Conservation (phyloP, 2,888 invertebrate species). For the Sarcophaga carnaria region DNA sequence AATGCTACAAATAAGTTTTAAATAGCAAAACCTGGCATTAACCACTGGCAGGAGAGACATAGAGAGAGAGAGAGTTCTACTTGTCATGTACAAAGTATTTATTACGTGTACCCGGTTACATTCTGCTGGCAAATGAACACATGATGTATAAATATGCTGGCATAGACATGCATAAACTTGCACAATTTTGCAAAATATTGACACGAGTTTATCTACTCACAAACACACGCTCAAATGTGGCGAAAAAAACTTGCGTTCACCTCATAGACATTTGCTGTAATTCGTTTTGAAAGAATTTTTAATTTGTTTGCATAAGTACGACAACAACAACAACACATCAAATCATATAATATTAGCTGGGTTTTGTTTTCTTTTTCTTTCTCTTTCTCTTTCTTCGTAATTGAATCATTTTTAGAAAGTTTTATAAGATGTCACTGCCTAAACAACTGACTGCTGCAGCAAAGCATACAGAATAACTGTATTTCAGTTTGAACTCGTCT, state of each 20-base stretch:
- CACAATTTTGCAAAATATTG: constrained; percentile 41
- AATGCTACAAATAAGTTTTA: no score
- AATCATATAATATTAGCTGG: not conserved
- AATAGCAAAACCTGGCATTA: not conserved
- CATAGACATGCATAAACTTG: constrained; percentile 37
- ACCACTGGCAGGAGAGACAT: constrained; percentile 1
- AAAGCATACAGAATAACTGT: no score
- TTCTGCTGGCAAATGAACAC: constrained; percentile 36
- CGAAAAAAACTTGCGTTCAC: no score
- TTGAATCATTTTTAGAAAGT: no score
- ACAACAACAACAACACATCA: not conserved
- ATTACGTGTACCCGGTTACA: constrained; percentile 21
- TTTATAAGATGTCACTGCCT: no score
- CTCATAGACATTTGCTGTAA: no score
- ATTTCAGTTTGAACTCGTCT: no score
- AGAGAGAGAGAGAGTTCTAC: not conserved
- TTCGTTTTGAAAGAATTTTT: not conserved
- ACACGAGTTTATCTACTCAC: constrained; percentile 4
- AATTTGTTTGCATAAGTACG: not conserved
- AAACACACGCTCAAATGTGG: no score
- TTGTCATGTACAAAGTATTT: constrained; percentile 2
- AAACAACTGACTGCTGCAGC: no score
- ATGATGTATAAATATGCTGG: constrained; percentile 9
- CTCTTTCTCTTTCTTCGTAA: no score
- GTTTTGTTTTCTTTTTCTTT: not conserved